These are phyloP conservation scores for Spilogale gracilis DNA, from an alignment of 2,113 vertebrate species.

Conservation along the genomic window DNA sequence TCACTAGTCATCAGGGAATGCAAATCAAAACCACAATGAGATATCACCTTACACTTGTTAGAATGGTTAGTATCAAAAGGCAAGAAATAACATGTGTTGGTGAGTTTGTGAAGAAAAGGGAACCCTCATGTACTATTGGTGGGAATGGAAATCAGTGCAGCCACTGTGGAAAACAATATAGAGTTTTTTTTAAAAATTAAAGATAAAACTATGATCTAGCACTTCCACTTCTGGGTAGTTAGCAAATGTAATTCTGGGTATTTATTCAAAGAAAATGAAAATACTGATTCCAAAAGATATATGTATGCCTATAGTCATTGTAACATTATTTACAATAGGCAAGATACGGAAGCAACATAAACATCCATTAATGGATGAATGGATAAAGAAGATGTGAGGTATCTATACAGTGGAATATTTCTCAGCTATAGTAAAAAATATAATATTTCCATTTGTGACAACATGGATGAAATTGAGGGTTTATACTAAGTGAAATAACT, in stretches of 20 bases:
- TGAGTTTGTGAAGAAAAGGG: neutral
- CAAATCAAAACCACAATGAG: neutral
- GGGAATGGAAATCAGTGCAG: neutral
- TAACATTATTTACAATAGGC: neutral
- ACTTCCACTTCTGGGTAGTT: neutral
- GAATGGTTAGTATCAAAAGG: neutral
- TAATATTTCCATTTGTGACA: neutral
- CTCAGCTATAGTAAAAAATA: neutral
- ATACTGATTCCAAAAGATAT: neutral
- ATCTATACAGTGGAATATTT: neutral
- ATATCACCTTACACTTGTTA: neutral
- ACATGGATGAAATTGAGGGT: neutral
- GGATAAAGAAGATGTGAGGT: neutral
- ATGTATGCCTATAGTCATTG: neutral
- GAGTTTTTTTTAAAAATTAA: neutral
- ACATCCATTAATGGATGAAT: neutral
- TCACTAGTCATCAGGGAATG: neutral
- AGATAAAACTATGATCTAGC: neutral
- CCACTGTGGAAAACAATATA: neutral
- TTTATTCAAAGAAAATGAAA: neutral
- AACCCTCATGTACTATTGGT: neutral
- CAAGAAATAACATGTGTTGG: neutral
- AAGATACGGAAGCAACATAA: neutral
- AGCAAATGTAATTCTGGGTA: neutral
- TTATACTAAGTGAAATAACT: neutral